A percentile compares a stretch with the other conserved stretches of the same genome.
Conservation (phyloP, 2,113 vertebrate species). For the Meleagris gallopavo region DNA sequence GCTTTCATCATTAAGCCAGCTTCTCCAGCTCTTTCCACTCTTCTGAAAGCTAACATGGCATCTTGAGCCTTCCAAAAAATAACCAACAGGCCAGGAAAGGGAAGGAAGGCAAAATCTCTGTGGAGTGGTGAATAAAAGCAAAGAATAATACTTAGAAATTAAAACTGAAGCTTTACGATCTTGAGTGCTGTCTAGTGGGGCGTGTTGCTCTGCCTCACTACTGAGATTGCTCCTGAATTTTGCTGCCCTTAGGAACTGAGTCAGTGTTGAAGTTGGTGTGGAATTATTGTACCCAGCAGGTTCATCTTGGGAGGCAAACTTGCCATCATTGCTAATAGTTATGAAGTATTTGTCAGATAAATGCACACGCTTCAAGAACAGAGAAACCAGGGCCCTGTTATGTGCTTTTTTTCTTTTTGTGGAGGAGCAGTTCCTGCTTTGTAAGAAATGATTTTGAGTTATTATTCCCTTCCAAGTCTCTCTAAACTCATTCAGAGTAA, state of each 20-base stretch:
- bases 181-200: background rate
- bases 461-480: background rate
- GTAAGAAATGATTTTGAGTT: background rate
- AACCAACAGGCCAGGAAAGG: rapidly evolving
- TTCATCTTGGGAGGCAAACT: background rate
- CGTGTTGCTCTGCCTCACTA: background rate
- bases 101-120: background rate
- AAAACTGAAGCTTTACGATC: background rate
- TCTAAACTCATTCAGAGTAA: background rate
- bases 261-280: rapidly evolving
- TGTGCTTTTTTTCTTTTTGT: background rate
- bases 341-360: rapidly evolving
- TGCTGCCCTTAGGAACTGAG: background rate
- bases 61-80: background rate
- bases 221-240: background rate
- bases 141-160: background rate
- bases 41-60: background rate
- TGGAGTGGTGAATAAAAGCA: background rate
- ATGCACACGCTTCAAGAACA: rapidly evolving
- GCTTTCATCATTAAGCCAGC: background rate
- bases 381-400: too few species aligned
- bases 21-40: background rate
- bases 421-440: background rate
- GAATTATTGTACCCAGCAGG: background rate
- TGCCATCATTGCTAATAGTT: background rate